phyloP scores from a whole-genome alignment of 2,113 vertebrate genomes.

The Pagrus major region DNA sequence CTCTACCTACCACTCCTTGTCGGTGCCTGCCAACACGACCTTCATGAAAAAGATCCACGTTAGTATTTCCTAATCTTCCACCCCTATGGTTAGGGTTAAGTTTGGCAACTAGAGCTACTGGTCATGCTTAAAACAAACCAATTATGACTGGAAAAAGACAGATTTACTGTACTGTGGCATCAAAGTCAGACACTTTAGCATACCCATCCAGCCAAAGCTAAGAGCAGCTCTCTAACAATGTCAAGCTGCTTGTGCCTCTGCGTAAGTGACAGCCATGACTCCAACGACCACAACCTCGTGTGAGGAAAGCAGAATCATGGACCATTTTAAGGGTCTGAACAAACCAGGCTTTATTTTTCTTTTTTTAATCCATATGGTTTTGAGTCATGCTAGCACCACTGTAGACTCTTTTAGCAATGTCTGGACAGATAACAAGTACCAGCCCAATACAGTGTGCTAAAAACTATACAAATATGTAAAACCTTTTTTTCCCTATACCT shows the following conservation, averaged over 20 bases:
- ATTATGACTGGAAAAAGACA: background rate
- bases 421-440: too few relatives aligned
- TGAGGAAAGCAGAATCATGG: background rate
- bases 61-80: background rate
- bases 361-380: background rate
- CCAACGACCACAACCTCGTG: background rate
- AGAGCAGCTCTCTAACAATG: background rate
- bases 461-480: too few relatives aligned
- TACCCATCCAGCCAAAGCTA: background rate
- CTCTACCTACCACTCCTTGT: too few relatives aligned
- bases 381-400: background rate
- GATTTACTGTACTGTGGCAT: constrained; percentile 1
- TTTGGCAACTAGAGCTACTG: background rate
- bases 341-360: background rate
- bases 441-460: too few relatives aligned
- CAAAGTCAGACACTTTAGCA: background rate
- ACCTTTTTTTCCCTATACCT: too few relatives aligned
- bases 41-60: background rate
- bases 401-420: background rate
- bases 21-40: background rate
- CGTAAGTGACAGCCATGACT: background rate
- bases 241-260: background rate
- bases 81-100: constrained; percentile 8
- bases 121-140: constrained; percentile 1
- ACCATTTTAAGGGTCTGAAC: background rate